Evolutionary conservation across 2,797 vertebrate species (phyloP).

Genomic region (Knipowitschia caucasica): DNA sequence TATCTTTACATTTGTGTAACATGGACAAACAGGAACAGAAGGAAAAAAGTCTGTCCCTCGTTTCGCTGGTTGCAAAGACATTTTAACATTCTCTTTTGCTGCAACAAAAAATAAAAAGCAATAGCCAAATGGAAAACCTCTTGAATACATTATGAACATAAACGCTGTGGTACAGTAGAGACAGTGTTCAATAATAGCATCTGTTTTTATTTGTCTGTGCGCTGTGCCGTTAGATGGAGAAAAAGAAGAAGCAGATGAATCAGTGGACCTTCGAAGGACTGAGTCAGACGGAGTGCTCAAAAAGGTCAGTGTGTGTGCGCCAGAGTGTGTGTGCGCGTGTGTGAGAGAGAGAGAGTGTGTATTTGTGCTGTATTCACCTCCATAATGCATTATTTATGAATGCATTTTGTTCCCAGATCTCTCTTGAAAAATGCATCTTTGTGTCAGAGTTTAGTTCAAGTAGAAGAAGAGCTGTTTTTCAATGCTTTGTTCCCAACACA

Average conservation of each 20-base stretch:
- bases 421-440: conserved; percentile 16
- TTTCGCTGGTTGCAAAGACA: too few relatives aligned
- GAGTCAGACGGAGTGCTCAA: conserved; percentile 91
- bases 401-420: conserved; percentile 22
- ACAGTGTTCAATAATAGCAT: background rate
- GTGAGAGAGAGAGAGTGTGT: too few relatives aligned
- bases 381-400: conserved; percentile 20
- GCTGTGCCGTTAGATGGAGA: conserved; percentile 76
- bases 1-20: too few relatives aligned
- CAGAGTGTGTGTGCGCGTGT: too few relatives aligned
- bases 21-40: too few relatives aligned
- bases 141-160: background rate
- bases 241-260: conserved; percentile 84
- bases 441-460: conserved; percentile 11
- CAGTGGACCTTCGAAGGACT: conserved; percentile 87
- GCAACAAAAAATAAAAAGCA: background rate
- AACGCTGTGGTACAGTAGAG: background rate
- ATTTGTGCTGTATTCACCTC: conserved; percentile 13
- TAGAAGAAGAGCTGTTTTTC: background rate
- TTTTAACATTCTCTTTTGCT: background rate
- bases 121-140: background rate
- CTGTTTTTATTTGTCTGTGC: background rate
- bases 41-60: too few relatives aligned
- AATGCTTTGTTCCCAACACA: background rate
- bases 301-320: conserved; percentile 69